A percentile compares a stretch with the other conserved stretches of the same genome.
phyloP scores from a whole-genome alignment of 2,888 invertebrate genomes.

The Trichogramma dendrolimi region DNA sequence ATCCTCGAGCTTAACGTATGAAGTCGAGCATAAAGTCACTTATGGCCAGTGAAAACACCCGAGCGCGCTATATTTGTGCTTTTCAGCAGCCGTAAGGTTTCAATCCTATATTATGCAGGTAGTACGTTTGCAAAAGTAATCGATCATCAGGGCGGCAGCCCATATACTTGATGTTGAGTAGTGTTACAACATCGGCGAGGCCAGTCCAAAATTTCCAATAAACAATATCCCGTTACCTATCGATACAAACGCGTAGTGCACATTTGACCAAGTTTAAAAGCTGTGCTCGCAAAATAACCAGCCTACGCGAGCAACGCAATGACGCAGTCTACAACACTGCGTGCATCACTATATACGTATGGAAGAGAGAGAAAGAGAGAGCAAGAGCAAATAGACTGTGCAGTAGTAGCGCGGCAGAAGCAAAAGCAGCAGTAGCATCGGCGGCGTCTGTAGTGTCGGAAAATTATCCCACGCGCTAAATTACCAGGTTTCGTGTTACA shows the following conservation, averaged over 20 bases:
- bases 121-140: not conserved
- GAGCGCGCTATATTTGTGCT: too few relatives aligned
- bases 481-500: slow-evolving; percentile 31
- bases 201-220: slow-evolving; percentile 8
- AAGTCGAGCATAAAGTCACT: too few relatives aligned
- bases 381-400: slow-evolving; percentile 9
- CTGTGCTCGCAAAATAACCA: too few relatives aligned
- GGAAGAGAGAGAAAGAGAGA: not conserved
- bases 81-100: too few relatives aligned
- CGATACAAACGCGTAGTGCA: not conserved
- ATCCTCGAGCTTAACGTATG: too few relatives aligned
- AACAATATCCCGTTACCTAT: slow-evolving; percentile 22
- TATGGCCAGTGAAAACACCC: too few relatives aligned
- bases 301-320: too few relatives aligned
- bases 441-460: slow-evolving; percentile 1
- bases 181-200: not conserved
- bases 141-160: not conserved
- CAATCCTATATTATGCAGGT: too few relatives aligned
- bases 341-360: not conserved
- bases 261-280: too few relatives aligned
- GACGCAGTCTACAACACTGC: too few relatives aligned
- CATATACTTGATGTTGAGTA: too few relatives aligned
- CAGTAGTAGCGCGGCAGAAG: too few relatives aligned
- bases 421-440: not conserved
- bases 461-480: slow-evolving; percentile 35